A percentile compares a stretch with the other conserved stretches of the same genome.
phyloP scores from a whole-genome alignment of 1,140 invertebrate genomes.

The Rhyzopertha dominica region DNA sequence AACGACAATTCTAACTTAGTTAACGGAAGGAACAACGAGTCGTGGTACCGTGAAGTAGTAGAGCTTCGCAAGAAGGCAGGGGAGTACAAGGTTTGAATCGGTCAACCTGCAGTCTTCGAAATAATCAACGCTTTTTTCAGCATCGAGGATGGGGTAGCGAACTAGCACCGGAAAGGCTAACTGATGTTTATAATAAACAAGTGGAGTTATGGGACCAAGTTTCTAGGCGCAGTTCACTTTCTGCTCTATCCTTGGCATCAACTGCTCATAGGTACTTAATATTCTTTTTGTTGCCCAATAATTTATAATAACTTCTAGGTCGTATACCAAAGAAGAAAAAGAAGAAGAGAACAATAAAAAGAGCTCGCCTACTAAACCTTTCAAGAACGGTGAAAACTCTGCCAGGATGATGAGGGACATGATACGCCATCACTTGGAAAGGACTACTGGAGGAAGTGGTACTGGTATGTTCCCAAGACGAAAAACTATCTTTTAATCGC shows the following conservation, averaged over 20 bases:
- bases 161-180: conserved; percentile 71
- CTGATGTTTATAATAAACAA: conserved; percentile 73
- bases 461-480: conserved; percentile 1
- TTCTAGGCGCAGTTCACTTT: conserved; percentile 77
- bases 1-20: conserved; percentile 40
- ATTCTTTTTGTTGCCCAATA: conserved; percentile 1
- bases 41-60: conserved; percentile 79
- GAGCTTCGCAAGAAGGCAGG: conserved; percentile 86
- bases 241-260: conserved; percentile 81
- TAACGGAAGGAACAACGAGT: conserved; percentile 46
- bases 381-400: conserved; percentile 48
- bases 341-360: conserved; percentile 81
- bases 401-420: conserved; percentile 50
- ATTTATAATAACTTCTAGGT: conserved; percentile 45
- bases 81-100: conserved; percentile 79
- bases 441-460: conserved; percentile 61
- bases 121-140: conserved; percentile 49
- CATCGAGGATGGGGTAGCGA: conserved; percentile 85
- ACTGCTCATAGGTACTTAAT: conserved; percentile 66
- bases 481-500: conserved; percentile 11
- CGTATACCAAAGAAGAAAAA: conserved; percentile 80
- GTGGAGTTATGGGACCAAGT: conserved; percentile 85
- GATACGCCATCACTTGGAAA: conserved; percentile 65
- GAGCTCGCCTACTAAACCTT: conserved; percentile 60
- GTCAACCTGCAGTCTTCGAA: conserved; percentile 5